Conservation (phyloP, 2,113 vertebrate genomes). For the Microtus richardsoni region DNA sequence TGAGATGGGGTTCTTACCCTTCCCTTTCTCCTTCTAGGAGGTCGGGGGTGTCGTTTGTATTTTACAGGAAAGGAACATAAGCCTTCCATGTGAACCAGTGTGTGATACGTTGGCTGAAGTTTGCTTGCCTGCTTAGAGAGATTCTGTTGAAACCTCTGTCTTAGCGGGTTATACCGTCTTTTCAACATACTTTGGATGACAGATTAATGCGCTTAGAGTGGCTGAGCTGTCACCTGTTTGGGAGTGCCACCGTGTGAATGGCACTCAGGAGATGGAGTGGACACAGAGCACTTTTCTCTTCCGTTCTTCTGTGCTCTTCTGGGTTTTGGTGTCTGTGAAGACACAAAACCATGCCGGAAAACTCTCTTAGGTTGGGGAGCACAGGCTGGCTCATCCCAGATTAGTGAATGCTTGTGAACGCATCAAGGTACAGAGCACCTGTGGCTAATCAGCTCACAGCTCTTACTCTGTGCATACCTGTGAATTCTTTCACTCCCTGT, state of each 20-base stretch:
- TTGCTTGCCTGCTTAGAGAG: neutral
- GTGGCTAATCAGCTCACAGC: neutral
- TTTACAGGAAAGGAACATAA: neutral
- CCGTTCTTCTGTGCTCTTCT: neutral
- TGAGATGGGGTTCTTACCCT: neutral
- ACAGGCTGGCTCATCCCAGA: neutral
- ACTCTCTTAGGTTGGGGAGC: neutral
- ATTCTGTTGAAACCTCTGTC: neutral
- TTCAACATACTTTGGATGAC: neutral
- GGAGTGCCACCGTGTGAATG: neutral
- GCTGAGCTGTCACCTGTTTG: neutral
- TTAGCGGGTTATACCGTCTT: neutral
- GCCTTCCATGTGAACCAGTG: neutral
- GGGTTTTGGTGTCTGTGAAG: neutral
- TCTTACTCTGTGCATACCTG: neutral
- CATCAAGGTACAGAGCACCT: rapidly evolving
- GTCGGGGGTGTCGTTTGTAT: neutral
- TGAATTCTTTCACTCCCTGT: neutral
- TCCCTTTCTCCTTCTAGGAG: neutral
- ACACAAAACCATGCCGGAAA: neutral
- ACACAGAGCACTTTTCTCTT: neutral
- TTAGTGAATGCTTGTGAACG: neutral
- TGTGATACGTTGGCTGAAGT: neutral
- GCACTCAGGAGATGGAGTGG: neutral
- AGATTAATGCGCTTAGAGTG: neutral